These are phyloP conservation scores for Trididemnum nubilum DNA, from an alignment of 23 tunicate genomes.

Conservation along the genomic window DNA sequence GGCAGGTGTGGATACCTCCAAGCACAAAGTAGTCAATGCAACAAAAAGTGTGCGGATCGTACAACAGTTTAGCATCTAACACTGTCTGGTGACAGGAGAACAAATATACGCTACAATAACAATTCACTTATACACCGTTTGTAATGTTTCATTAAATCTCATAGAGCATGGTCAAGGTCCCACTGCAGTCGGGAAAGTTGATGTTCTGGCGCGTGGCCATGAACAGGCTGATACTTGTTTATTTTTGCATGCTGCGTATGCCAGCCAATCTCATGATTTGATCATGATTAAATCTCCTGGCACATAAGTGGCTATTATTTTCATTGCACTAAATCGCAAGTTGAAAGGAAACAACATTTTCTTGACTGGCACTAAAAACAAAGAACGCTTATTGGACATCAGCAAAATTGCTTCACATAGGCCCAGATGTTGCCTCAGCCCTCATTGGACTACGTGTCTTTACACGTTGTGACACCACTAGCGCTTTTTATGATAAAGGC, in stretches of 20 bases:
- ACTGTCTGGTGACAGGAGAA: too few species aligned
- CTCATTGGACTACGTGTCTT: not conserved
- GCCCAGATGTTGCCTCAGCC: not conserved
- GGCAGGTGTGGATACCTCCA: too few species aligned
- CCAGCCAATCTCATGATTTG: not conserved
- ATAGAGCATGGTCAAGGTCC: too few species aligned
- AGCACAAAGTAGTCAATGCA: too few species aligned
- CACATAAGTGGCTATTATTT: slow-evolving; percentile 9
- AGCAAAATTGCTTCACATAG: not conserved
- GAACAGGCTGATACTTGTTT: not conserved
- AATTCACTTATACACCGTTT: too few species aligned
- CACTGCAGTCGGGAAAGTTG: too few species aligned
- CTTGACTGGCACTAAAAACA: not conserved
- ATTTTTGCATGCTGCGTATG: slow-evolving; percentile 16
- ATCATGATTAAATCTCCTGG: slow-evolving; percentile 10
- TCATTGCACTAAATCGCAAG: not conserved
- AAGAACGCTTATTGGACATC: not conserved
- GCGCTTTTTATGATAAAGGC: slow-evolving; percentile 10
- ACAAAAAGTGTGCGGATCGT: too few species aligned
- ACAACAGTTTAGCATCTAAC: too few species aligned
- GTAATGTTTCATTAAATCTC: too few species aligned
- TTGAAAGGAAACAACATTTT: not conserved
- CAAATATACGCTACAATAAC: too few species aligned
- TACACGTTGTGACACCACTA: not conserved
- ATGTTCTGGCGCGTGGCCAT: slow-evolving; percentile 1